Evolutionary conservation across 1,140 invertebrate genomes (phyloP), one percentile per base, ranked within the genome.

Genomic region (Wasmannia auropunctata): DNA sequence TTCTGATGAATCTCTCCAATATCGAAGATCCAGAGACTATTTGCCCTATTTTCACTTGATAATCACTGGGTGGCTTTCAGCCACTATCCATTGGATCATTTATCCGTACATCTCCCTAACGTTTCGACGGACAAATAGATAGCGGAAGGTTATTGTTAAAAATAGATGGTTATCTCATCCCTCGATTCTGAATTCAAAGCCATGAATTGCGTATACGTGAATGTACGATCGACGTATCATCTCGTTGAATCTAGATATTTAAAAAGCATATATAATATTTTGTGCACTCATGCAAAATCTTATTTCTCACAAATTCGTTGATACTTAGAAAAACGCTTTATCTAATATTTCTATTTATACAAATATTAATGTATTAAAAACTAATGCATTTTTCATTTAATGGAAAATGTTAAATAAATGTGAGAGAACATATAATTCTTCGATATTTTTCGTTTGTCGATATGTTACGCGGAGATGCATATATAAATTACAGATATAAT

Each of bases 1-100:
- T 80, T 80, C 62, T 80, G n/a, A 83, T 58, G 51, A 40, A 81
- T 72, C 2, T 19, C 58, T 81, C 51, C 25, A 74, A 60, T 81
- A 72, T 81, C 19, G 14, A 14, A 79, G 6, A 40, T 28, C 4
- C n/a, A 7, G 10, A 70, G 19, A 19, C 0, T 72, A n/a, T n/a
- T n/a, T n/a, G n/a, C 58, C 5, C 49, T 31, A 34, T 81, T 81
- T 58, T 81, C 19, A 31, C 11, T 81, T 43, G 3, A 40, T 70
- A 43, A 67, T 54, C 46, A n/a, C 34, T 49, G 11, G 10, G n/a
- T n/a, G 8, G 1, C 3, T 19, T 46, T 8, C n/a, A 77, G 8
- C 16, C 11, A 43, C 19, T 11, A 11, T 37, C 4, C 7, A 67
- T 25, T 46, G 54, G 1, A n/a, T 74, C 62, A 63, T 77, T 79